Evolutionary conservation across 2,797 vertebrate genomes (phyloP).

Genomic region (Phalanger gymnotis): DNA sequence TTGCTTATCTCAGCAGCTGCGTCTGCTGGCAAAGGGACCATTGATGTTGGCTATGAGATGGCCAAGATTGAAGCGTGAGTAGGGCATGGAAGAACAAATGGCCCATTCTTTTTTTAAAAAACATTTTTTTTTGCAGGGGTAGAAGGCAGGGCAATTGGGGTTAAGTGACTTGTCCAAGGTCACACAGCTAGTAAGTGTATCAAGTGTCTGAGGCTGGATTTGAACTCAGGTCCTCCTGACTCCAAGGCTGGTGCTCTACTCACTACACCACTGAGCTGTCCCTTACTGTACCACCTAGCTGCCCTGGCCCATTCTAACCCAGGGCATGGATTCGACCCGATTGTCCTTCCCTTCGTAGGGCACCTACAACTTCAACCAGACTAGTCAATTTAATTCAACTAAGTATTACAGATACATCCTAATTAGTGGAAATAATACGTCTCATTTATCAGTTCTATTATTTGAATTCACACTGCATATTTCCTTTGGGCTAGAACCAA

Average conservation of each 20-base stretch:
- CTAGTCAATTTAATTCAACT: neutral
- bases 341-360: neutral
- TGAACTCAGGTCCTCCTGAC: too few relatives aligned
- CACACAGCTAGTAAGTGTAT: too few relatives aligned
- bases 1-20: constrained; percentile 61
- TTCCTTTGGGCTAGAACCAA: neutral
- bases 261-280: too few relatives aligned
- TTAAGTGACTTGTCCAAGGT: too few relatives aligned
- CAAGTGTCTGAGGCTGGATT: too few relatives aligned
- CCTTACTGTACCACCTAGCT: too few relatives aligned
- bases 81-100: neutral
- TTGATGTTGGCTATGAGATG: constrained; percentile 87
- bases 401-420: too few relatives aligned
- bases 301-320: neutral
- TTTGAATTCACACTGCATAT: neutral
- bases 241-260: too few relatives aligned
- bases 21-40: constrained; percentile 78
- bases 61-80: constrained; percentile 85
- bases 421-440: neutral
- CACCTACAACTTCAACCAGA: neutral
- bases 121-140: too few relatives aligned
- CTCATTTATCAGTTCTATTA: neutral
- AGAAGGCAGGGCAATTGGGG: too few relatives aligned
- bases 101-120: too few relatives aligned
- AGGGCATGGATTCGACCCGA: neutral